phyloP scores from a whole-genome alignment of 2,888 invertebrate genomes.

The Nebria brevicollis region DNA sequence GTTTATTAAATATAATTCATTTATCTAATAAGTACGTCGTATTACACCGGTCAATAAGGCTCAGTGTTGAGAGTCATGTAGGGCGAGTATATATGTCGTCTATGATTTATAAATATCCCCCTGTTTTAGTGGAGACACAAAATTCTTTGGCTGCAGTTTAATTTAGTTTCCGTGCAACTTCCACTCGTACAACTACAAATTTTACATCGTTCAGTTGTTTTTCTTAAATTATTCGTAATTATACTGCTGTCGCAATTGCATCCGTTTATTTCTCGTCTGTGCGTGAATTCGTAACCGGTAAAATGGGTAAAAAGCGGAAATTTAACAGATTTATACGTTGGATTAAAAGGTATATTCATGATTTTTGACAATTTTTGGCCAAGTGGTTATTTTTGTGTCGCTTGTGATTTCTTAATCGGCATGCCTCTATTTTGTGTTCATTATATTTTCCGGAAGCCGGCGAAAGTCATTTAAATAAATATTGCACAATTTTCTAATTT shows the following conservation, averaged over 20 bases:
- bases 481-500: neutral
- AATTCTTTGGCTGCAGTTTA: constrained; percentile 31
- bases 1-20: neutral
- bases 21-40: neutral
- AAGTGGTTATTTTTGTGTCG: constrained; percentile 34
- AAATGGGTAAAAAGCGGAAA: constrained; percentile 61
- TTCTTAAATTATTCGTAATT: neutral
- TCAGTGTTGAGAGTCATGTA: neutral
- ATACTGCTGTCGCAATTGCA: neutral
- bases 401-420: constrained; percentile 15
- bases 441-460: neutral
- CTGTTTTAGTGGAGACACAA: constrained; percentile 36
- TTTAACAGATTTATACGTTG: constrained; percentile 61
- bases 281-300: neutral
- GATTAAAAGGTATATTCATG: constrained; percentile 60
- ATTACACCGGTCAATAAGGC: constrained; percentile 10
- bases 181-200: neutral
- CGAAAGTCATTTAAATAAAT: neutral
- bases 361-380: constrained; percentile 7
- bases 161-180: constrained; percentile 34
- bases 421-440: neutral
- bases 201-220: neutral
- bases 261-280: neutral
- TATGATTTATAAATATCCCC: constrained; percentile 46
- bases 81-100: neutral